Percentiles rank a stretch among this genome's conserved stretches.
Evolutionary conservation across 2,888 invertebrate genomes (phyloP).

Genomic region (Athalia cordata): DNA sequence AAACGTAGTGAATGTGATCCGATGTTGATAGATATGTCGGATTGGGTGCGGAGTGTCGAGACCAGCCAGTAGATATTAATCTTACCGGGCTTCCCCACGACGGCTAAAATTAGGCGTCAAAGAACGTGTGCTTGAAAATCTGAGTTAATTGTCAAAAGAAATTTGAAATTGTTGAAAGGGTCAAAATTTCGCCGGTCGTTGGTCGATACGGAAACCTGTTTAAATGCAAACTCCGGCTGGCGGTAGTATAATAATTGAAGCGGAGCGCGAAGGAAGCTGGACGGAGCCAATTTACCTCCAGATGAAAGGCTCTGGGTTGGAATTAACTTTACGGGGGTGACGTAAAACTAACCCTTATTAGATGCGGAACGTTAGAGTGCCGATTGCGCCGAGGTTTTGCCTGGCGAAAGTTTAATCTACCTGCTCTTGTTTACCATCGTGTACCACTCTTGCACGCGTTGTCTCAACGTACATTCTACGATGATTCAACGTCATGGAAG

Average conservation of each 20-base stretch:
- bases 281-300: constrained; percentile 50
- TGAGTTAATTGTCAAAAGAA: constrained; percentile 9
- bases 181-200: constrained; percentile 3
- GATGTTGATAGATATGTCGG: too few species aligned
- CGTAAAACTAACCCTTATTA: constrained; percentile 58
- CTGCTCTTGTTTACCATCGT: constrained; percentile 19
- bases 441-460: constrained; percentile 3
- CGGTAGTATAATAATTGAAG: constrained; percentile 31
- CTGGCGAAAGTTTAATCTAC: constrained; percentile 29
- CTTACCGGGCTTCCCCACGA: not conserved
- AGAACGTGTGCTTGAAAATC: not conserved
- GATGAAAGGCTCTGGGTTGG: constrained; percentile 46
- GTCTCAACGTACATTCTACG: not conserved
- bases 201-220: constrained; percentile 3
- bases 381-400: constrained; percentile 32
- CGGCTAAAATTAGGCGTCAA: not conserved
- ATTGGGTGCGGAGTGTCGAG: too few species aligned
- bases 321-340: constrained; percentile 58
- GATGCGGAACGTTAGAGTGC: constrained; percentile 12
- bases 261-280: constrained; percentile 17
- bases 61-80: not conserved
- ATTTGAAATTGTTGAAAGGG: not conserved
- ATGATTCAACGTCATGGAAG: not conserved
- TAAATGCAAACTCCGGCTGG: constrained; percentile 17
- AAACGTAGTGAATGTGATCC: too few species aligned